These are phyloP conservation scores for Neoseiulus cucumeris DNA, from an alignment of 1,140 invertebrate species.

Conservation along the genomic window DNA sequence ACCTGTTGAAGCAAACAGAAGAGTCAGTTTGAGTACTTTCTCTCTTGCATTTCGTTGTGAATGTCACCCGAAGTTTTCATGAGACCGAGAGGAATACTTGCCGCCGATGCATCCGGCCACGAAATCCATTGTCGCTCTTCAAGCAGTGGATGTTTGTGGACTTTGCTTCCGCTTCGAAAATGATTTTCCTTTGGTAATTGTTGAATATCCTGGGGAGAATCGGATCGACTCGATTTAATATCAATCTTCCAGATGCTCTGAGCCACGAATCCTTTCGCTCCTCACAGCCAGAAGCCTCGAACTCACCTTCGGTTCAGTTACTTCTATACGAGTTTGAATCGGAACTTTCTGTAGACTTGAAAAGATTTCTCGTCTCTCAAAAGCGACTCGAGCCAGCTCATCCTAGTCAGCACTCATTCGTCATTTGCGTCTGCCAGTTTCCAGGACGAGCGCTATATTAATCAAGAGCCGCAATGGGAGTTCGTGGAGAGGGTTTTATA, in stretches of 20 bases:
- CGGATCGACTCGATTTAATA: too few relatives aligned
- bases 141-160: too few relatives aligned
- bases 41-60: too few relatives aligned
- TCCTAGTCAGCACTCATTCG: background rate
- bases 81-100: conserved; percentile 30
- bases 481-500: background rate
- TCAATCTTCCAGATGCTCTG: too few relatives aligned
- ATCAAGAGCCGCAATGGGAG: background rate
- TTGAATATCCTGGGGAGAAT: too few relatives aligned
- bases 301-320: too few relatives aligned
- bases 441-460: background rate
- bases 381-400: conserved; percentile 11
- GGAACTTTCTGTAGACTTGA: conserved; percentile 8
- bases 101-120: conserved; percentile 59
- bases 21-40: too few relatives aligned
- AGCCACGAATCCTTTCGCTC: too few relatives aligned
- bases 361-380: conserved; percentile 4
- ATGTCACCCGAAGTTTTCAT: too few relatives aligned
- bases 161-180: too few relatives aligned
- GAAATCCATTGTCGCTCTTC: conserved; percentile 38
- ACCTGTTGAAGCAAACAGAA: conserved; percentile 34
- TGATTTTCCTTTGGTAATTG: too few relatives aligned
- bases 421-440: background rate
- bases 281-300: too few relatives aligned
- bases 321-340: background rate